These are phyloP conservation scores for Corydoras sp. DNA, from an alignment of 2,113 vertebrate species.

Conservation along the genomic window DNA sequence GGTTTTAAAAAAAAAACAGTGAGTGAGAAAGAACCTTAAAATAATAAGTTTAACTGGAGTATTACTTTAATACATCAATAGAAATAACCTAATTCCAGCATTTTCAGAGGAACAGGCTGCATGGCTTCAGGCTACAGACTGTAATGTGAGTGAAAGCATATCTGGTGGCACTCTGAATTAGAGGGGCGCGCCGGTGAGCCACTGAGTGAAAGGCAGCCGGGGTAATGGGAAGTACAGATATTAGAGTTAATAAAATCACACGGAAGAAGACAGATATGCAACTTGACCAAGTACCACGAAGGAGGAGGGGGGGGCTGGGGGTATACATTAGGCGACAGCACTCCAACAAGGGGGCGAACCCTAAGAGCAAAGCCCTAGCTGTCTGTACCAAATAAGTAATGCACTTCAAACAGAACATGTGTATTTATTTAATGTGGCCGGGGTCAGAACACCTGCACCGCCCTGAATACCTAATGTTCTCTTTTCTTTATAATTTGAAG, in stretches of 20 bases:
- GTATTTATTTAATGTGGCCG: slow-evolving; percentile 20
- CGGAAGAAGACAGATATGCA: slow-evolving; percentile 78
- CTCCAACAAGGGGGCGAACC: slow-evolving; percentile 69
- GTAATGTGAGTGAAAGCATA: slow-evolving; percentile 96
- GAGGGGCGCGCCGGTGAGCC: slow-evolving; percentile 81
- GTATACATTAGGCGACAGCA: slow-evolving; percentile 67
- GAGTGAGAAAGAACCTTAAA: slow-evolving; percentile 55
- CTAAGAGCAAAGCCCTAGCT: slow-evolving; percentile 66
- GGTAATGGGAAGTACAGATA: slow-evolving; percentile 94
- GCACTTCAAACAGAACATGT: slow-evolving; percentile 33
- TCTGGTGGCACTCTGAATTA: slow-evolving; percentile 97
- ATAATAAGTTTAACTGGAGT: slow-evolving; percentile 98
- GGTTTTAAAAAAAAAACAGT: no score
- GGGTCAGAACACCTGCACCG: slow-evolving; percentile 15
- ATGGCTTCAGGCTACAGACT: slow-evolving; percentile 81
- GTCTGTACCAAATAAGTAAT: slow-evolving; percentile 31
- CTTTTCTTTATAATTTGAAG: slow-evolving; percentile 14
- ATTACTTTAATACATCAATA: slow-evolving; percentile 99
- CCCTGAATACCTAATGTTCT: slow-evolving; percentile 6
- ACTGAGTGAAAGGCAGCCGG: slow-evolving; percentile 88
- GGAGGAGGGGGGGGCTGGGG: slow-evolving; percentile 33
- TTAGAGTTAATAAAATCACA: slow-evolving; percentile 94
- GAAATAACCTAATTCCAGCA: slow-evolving; percentile 99
- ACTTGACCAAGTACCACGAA: slow-evolving; percentile 76
- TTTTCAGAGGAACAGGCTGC: slow-evolving; percentile 88